Evolutionary conservation across 2,888 invertebrate genomes (phyloP), one percentile per base, ranked within the genome.

Genomic region (Cephus runcator): DNA sequence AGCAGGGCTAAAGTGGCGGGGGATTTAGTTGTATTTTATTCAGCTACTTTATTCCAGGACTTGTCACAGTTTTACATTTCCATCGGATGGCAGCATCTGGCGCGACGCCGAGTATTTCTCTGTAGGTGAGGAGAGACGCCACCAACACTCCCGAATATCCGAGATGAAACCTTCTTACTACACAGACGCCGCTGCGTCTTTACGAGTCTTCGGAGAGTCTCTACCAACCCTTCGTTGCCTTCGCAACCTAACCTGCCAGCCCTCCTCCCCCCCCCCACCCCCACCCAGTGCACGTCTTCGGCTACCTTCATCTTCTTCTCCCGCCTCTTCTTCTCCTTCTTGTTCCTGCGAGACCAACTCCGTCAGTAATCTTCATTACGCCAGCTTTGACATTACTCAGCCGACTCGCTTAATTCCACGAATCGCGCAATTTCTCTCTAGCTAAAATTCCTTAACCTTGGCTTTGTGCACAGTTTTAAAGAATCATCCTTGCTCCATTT

Each of bases 21-120:
- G 88, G 90, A 90, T 90, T 89, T 89, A 88, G 86, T 89, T 90
- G 90, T 90, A 90, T 90, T 90, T 88, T 88, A 89, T 90, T 89
- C 90, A 89, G 88, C 88, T 87, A 89, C 90, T 90, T 89, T 89
- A 90, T 90, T 89, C 89, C 86, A 81, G 87, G 88, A 88, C 89
- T 90, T 89, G 88, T 90, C 89, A 87, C 89, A 88, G 87, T 87
- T 89, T 90, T 89, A 90, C 87, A 89, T 89, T 88, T 88, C 87
- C 88, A 88, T 89, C 87, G 87, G 87, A 81, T 86, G 87, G 82
- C 82, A 83, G 82, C 84, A 84, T 83, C 83, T 82, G 77, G 73
- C 74, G 79, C 76, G 78, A 74, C 75, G 77, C 69, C 75, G 77
- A 69, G 71, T 71, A 71, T 71, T 31, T 71, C 71, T 33, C 3